Percentiles rank a stretch among this genome's conserved stretches.
Conservation (phyloP, 1,140 invertebrate genomes). For the Drosophila pruinosa region DNA sequence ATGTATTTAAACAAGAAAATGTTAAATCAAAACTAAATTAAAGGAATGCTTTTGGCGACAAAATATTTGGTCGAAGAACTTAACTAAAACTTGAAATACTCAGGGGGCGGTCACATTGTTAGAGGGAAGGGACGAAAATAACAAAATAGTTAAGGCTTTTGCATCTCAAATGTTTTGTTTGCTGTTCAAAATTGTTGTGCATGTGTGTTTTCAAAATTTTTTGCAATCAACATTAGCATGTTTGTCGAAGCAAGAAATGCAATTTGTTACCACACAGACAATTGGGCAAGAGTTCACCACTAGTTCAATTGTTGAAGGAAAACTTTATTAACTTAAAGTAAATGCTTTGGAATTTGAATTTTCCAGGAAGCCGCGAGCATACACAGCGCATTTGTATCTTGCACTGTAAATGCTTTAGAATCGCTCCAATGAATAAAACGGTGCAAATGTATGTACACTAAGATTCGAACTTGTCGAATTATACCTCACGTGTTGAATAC, state of each 20-base stretch:
- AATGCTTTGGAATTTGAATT: conserved; percentile 10
- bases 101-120: not conserved
- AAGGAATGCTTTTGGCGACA: conserved; percentile 72
- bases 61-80: conserved; percentile 59
- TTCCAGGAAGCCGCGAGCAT: not conserved
- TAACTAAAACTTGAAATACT: conserved; percentile 15
- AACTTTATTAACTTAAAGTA: conserved; percentile 41
- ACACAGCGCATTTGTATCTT: conserved; percentile 5
- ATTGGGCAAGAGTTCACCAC: conserved; percentile 12
- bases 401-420: not conserved
- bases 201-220: conserved; percentile 44
- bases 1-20: conserved; percentile 27
- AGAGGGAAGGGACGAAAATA: conserved; percentile 14
- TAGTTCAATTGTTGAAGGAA: conserved; percentile 15
- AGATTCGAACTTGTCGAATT: not conserved
- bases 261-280: conserved; percentile 47
- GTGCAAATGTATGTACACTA: not conserved
- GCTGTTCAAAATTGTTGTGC: conserved; percentile 5
- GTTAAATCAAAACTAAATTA: conserved; percentile 73
- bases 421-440: not conserved
- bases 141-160: conserved; percentile 38
- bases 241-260: conserved; percentile 59
- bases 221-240: conserved; percentile 64
- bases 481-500: conserved; percentile 32
- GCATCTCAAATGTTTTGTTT: conserved; percentile 39